These are phyloP conservation scores for Neolamprologus modestus DNA, from an alignment of 2,113 vertebrate genomes.

Conservation along the genomic window DNA sequence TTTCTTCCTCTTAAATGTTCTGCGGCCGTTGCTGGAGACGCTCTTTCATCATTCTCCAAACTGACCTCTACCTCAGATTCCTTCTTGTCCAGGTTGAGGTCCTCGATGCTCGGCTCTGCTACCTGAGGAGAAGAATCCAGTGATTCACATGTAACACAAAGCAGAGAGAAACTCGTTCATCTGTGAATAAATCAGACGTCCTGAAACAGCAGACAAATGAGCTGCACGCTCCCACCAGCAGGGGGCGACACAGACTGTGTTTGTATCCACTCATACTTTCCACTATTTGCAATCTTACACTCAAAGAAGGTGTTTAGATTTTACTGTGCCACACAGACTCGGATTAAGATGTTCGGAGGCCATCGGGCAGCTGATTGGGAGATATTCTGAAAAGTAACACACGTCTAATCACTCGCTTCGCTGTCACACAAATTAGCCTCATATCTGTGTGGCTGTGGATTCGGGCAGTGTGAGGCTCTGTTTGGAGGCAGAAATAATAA, in stretches of 20 bases:
- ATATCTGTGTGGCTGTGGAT: background rate
- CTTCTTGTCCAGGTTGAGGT: conserved; percentile 80
- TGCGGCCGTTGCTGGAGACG: background rate
- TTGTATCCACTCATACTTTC: background rate
- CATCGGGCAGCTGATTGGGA: background rate
- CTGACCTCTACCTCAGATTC: conserved; percentile 92
- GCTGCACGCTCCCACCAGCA: background rate
- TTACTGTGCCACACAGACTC: background rate
- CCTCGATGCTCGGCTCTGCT: conserved; percentile 76
- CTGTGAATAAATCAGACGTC: background rate
- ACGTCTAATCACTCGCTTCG: background rate
- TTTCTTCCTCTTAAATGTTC: background rate
- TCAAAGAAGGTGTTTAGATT: background rate
- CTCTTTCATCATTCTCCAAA: background rate
- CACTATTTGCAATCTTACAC: background rate
- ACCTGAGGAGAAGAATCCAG: conserved; percentile 23
- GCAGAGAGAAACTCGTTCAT: background rate
- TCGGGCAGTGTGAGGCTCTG: background rate
- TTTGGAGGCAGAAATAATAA: background rate
- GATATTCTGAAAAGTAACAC: background rate
- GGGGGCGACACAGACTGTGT: conserved; percentile 18
- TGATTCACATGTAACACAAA: background rate
- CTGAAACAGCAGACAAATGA: background rate
- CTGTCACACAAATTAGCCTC: background rate
- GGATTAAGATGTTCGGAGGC: background rate